A percentile compares a stretch with the other conserved stretches of the same genome.
These are phyloP conservation scores for Drosophila birchii DNA, from an alignment of 2,888 invertebrate species.

Conservation along the genomic window DNA sequence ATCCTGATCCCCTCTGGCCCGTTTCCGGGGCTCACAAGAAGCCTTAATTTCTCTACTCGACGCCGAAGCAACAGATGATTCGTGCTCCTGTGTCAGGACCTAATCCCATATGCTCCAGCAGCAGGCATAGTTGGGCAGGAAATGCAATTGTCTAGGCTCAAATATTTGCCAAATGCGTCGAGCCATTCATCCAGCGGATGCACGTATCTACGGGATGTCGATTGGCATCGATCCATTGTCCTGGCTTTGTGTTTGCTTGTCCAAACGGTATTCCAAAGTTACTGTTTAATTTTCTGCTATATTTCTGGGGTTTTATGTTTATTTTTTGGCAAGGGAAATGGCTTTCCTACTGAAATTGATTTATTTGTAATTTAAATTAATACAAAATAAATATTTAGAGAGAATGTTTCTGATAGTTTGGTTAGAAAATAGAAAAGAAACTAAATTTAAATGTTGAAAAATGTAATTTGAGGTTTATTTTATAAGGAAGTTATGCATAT, in stretches of 20 bases:
- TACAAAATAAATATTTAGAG: neutral
- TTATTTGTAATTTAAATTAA: neutral
- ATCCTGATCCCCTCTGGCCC: conserved; percentile 8
- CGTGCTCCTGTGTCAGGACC: conserved; percentile 28
- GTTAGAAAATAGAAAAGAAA: neutral
- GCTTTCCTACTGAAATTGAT: neutral
- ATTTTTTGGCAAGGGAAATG: neutral
- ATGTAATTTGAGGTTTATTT: no score
- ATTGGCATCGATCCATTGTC: conserved; percentile 32
- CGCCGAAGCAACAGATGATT: conserved; percentile 44
- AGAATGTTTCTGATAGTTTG: neutral
- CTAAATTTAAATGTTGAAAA: no score
- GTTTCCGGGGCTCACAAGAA: conserved; percentile 36
- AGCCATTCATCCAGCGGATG: conserved; percentile 37
- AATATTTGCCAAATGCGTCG: conserved; percentile 67
- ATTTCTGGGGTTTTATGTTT: neutral
- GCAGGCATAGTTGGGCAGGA: conserved; percentile 65
- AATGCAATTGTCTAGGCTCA: conserved; percentile 66
- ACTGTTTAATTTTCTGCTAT: conserved; percentile 8
- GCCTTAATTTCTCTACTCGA: conserved; percentile 7
- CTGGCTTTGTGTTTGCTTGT: conserved; percentile 6
- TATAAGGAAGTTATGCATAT: no score
- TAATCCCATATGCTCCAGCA: conserved; percentile 58
- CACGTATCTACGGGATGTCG: conserved; percentile 13
- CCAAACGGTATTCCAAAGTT: conserved; percentile 16